phyloP scores from a whole-genome alignment of 2,113 vertebrate genomes.

The Eublepharis macularius region DNA sequence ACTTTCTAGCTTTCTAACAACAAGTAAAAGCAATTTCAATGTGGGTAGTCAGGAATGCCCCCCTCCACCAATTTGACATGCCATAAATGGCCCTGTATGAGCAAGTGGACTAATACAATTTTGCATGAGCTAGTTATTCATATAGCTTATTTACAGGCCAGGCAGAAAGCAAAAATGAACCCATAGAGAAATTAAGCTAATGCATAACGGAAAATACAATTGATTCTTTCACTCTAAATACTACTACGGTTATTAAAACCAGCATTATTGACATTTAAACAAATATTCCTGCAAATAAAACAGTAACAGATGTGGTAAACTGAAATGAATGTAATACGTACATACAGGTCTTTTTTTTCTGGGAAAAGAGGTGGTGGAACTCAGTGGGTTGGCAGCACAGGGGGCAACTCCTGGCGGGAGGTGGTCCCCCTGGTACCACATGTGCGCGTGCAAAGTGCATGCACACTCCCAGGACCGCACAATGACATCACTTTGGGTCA shows the following conservation, averaged over 20 bases:
- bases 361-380: too few species aligned
- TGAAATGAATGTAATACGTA: constrained; percentile 29
- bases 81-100: constrained; percentile 1
- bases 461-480: too few species aligned
- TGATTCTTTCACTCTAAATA: constrained; percentile 63
- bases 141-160: not conserved
- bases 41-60: too few species aligned
- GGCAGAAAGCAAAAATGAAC: not conserved
- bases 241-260: constrained; percentile 54
- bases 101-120: not conserved
- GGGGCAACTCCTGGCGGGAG: too few species aligned
- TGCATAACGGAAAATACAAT: constrained; percentile 45
- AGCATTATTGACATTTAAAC: constrained; percentile 35
- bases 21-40: too few species aligned
- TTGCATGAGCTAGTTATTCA: not conserved
- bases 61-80: too few species aligned
- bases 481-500: too few species aligned
- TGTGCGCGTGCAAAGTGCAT: too few species aligned
- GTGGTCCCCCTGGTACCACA: too few species aligned
- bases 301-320: constrained; percentile 51
- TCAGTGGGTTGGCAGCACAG: too few species aligned
- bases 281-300: constrained; percentile 55
- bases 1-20: too few species aligned
- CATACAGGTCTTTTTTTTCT: too few species aligned
- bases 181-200: constrained; percentile 52